Evolutionary conservation across 2,113 vertebrate species (phyloP).

Genomic region (Spheniscus mendiculus): DNA sequence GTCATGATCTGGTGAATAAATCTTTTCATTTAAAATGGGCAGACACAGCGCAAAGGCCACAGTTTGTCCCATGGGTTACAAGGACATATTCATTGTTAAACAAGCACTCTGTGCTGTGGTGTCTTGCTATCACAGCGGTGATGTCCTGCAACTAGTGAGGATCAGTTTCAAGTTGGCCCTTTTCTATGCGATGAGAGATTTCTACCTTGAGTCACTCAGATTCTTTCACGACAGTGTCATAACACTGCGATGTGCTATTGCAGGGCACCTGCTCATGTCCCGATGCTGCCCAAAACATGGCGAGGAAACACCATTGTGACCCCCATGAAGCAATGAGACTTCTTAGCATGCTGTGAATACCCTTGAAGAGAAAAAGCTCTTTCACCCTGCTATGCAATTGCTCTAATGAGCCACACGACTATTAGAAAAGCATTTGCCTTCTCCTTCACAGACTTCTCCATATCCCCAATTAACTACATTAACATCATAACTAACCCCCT

Average conservation of each 20-base stretch:
- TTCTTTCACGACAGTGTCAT: conserved; percentile 2
- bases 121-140: neutral
- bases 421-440: conserved; percentile 15
- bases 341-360: neutral
- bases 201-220: neutral
- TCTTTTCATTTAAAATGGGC: neutral
- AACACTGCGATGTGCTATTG: neutral
- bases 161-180: conserved; percentile 4
- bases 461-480: neutral
- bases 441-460: neutral
- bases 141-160: neutral
- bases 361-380: neutral
- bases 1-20: neutral
- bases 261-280: neutral
- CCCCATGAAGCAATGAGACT: neutral
- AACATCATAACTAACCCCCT: neutral
- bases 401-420: neutral
- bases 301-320: neutral
- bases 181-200: neutral
- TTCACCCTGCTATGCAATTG: neutral
- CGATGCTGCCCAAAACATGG: neutral
- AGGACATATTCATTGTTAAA: neutral
- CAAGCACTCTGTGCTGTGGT: neutral
- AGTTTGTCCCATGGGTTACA: neutral
- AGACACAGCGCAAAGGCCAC: neutral